phyloP scores from a whole-genome alignment of 2,888 invertebrate species.

The Deilephila porcellus region DNA sequence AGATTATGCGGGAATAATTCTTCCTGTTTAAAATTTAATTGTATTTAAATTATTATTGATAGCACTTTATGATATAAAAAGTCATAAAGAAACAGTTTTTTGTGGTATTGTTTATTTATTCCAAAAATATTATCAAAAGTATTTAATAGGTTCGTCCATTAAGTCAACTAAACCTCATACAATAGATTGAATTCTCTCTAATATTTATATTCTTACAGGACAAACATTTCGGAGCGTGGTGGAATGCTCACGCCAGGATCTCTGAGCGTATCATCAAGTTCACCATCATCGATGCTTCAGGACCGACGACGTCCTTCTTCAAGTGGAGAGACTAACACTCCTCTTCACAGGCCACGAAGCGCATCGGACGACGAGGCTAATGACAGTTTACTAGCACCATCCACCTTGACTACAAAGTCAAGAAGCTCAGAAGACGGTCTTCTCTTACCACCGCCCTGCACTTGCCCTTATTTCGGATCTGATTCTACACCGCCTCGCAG shows the following conservation, averaged over 20 bases:
- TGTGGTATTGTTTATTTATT: too few relatives aligned
- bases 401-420: slow-evolving; percentile 71
- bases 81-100: too few relatives aligned
- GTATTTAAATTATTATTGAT: neutral
- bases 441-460: slow-evolving; percentile 90
- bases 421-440: slow-evolving; percentile 80
- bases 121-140: too few relatives aligned
- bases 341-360: slow-evolving; percentile 72
- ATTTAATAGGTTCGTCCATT: neutral
- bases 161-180: neutral
- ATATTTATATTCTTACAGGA: slow-evolving; percentile 55
- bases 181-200: slow-evolving; percentile 33
- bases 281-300: slow-evolving; percentile 79
- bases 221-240: slow-evolving; percentile 73
- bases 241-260: slow-evolving; percentile 79
- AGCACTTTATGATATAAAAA: too few relatives aligned
- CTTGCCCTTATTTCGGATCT: slow-evolving; percentile 92
- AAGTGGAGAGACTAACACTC: slow-evolving; percentile 66
- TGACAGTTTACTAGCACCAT: slow-evolving; percentile 71
- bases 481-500: slow-evolving; percentile 83
- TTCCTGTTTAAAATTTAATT: neutral
- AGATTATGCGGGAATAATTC: neutral
- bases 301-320: slow-evolving; percentile 73
- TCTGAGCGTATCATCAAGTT: slow-evolving; percentile 76
- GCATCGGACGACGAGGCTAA: slow-evolving; percentile 77